Conservation (phyloP, 1,140 invertebrate species). For the Drosophila setifemur region DNA sequence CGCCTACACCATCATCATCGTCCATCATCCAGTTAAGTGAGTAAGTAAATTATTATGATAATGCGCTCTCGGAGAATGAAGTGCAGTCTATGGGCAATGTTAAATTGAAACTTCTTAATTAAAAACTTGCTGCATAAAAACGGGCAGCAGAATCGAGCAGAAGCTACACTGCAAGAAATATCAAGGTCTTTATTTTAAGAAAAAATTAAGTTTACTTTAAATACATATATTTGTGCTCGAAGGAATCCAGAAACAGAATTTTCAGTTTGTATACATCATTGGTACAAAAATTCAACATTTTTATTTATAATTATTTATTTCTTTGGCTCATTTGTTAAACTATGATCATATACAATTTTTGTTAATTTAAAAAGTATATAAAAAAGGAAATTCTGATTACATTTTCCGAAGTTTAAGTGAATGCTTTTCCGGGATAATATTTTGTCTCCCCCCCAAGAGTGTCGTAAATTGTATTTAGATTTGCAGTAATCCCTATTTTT, state of each 20-base stretch:
- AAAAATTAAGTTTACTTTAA: no score
- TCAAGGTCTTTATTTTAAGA: neutral
- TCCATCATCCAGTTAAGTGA: constrained; percentile 42
- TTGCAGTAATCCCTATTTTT: constrained; percentile 17
- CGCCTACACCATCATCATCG: neutral
- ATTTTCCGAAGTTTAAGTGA: no score
- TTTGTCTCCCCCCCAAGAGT: no score
- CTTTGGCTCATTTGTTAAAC: no score
- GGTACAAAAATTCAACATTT: no score
- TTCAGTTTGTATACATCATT: no score
- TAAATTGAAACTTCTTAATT: constrained; percentile 78
- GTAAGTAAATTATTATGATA: constrained; percentile 76
- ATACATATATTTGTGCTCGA: no score
- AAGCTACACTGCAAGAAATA: constrained; percentile 8
- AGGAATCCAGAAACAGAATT: no score
- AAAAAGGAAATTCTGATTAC: no score
- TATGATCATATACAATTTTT: no score
- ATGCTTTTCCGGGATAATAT: neutral
- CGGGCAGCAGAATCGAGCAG: constrained; percentile 19
- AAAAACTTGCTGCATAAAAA: constrained; percentile 69
- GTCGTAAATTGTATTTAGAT: constrained; percentile 26
- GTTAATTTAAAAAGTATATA: no score
- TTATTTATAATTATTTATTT: no score
- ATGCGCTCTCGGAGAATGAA: constrained; percentile 25
- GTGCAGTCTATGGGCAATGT: constrained; percentile 40